Evolutionary conservation across 2,888 invertebrate species (phyloP).

Genomic region (Vanessa cardui): DNA sequence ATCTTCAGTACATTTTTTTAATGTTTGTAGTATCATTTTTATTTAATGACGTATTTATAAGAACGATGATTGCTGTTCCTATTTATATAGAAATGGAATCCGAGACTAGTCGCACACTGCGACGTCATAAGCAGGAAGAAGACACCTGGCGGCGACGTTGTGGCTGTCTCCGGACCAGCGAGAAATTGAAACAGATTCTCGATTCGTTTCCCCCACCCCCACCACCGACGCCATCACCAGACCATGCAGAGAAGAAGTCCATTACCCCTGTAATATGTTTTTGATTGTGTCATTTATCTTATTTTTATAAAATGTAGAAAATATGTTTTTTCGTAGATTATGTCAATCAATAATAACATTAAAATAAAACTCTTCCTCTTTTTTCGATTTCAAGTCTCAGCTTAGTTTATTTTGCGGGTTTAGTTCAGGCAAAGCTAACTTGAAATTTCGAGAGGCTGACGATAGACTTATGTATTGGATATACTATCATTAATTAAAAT

Average conservation of each 20-base stretch:
- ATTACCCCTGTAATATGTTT: slow-evolving; percentile 20
- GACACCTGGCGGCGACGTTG: slow-evolving; percentile 55
- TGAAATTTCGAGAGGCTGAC: no score
- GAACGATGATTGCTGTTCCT: no score
- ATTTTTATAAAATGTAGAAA: no score
- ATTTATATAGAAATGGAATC: slow-evolving; percentile 21
- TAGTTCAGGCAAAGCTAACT: no score
- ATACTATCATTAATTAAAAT: no score
- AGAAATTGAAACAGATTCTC: slow-evolving; percentile 63
- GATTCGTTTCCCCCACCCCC: slow-evolving; percentile 59
- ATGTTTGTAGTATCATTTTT: neutral
- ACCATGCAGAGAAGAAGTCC: slow-evolving; percentile 18
- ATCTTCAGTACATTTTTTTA: neutral
- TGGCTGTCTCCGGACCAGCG: slow-evolving; percentile 68
- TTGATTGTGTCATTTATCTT: no score
- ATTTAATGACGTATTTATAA: neutral
- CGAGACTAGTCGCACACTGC: slow-evolving; percentile 20
- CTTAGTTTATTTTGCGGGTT: no score
- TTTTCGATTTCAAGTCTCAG: no score
- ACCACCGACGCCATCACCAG: slow-evolving; percentile 60
- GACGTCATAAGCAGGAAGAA: slow-evolving; percentile 26
- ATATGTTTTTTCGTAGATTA: no score
- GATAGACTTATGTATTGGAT: no score
- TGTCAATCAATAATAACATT: no score
- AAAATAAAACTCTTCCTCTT: no score